Base-by-base conservation (phyloP, 1,140 invertebrate species). In the Eriocheir sinensis region DNA sequence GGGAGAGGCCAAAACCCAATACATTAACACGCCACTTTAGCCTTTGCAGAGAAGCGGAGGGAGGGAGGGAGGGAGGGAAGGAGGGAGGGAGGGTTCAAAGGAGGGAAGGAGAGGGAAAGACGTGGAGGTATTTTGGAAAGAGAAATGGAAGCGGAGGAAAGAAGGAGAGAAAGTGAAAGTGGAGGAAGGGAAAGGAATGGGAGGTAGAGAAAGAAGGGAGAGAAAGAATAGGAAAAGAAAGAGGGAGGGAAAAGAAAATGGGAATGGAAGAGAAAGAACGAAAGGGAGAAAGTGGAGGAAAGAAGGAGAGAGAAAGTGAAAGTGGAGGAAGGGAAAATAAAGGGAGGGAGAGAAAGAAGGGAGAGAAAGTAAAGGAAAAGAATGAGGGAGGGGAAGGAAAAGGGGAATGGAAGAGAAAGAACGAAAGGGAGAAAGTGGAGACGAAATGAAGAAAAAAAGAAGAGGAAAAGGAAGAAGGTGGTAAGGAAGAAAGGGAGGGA, bases 21-120 rank as follows among this genome's bases (percentile, higher is more conserved):
- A 72, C 60, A 72, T 72, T 72, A 72, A 72, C 60, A 72, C 60
- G 27, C 60, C 60, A 72, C 60, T 72, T 72, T n/a, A 72, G 60
- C 12, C 60, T 72, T n/a, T n/a, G 60, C 8, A n/a, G 60, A 12
- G 4, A n/a, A 72, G 60, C n/a, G 60, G 60, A 72, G 17, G 60
- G n/a, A n/a, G 27, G 60, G 60, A 72, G 60, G 53, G 17, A n/a
- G 60, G 27, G n/a, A n/a, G 60, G n/a, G 60, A n/a, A 72, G 60
- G 60, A n/a, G 27, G 60, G 44, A 48, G 44, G 15, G 44, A 48
- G 44, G 44, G 44, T 4, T 4, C 4, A 48, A 48, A 48, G 44
- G 15, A 15, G 15, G 44, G 44, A 48, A 48, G 15, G 44, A 15
- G 44, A 48, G 44, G 15, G 15, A 15, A 15, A 48, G 15, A 48